Base-by-base conservation (phyloP, 2,797 vertebrate species). In the Apogon talboti region DNA sequence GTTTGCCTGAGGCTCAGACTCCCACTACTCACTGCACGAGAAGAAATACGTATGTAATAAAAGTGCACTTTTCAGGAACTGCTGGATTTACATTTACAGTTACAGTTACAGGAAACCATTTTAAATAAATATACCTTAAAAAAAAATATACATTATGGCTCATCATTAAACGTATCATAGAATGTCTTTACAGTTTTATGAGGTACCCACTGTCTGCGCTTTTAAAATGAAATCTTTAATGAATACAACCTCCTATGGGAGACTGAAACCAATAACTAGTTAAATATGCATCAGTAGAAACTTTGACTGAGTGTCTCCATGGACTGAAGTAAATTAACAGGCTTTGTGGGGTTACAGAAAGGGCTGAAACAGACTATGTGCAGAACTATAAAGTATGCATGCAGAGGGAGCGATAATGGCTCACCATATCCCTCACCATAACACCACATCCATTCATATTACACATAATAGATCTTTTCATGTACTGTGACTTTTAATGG, bases 211-310 rank as follows among this genome's bases (percentile, higher is more conserved):
- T 48, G 30, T 59, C n/a, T 65, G 2, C 47, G 58, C 11, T 38
- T 62, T 38, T 21, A 30, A 8, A 61, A n/a, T 57, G 45, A 61
- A 54, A 58, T 59, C 54, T 48, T 62, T 47, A 69, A 82, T 83
- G 67, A 85, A 78, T 58, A 75, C 60, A 41, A 18, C 21, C 13
- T 76, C 82, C 72, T 57, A 14, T 56, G 72, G 77, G 86, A 87
- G 44, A 60, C 28, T 73, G 66, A 79, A 84, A 86, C 81, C 75
- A 86, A 88, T 81, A 87, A 74, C 80, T 74, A 71, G 81, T 91
- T 87, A 81, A 81, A 85, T 77, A 66, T 73, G 57, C 82, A 90
- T 91, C 86, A 87, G 86, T 84, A 88, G 61, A 78, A 85, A 79
- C 69, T 79, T 74, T 69, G 62, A 76, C 74, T 76, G 80, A 86